phyloP scores from a whole-genome alignment of 2,888 invertebrate species.

The Dioctria rufipes region DNA sequence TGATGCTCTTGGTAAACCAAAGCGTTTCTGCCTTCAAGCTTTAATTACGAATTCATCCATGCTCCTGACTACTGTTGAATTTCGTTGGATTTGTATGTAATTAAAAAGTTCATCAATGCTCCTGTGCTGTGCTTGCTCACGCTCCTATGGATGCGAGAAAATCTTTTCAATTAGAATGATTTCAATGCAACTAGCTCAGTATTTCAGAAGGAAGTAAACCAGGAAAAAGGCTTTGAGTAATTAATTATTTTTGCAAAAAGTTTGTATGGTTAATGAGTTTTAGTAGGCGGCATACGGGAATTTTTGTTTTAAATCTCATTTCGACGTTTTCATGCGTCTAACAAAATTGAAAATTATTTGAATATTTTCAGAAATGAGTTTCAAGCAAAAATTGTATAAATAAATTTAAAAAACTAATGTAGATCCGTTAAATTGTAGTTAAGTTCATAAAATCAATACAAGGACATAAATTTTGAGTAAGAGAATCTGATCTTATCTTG shows the following conservation, averaged over 20 bases:
- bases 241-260: slow-evolving; percentile 7
- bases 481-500: too few species aligned
- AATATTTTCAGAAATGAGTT: too few species aligned
- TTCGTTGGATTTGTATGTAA: slow-evolving; percentile 14
- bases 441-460: too few species aligned
- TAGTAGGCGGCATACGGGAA: too few species aligned
- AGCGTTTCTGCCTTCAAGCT: background rate
- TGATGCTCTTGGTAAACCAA: background rate
- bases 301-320: too few species aligned
- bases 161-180: slow-evolving; percentile 4
- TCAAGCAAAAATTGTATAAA: too few species aligned
- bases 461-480: too few species aligned
- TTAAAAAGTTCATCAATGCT: slow-evolving; percentile 33
- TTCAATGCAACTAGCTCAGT: background rate
- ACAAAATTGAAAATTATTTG: too few species aligned
- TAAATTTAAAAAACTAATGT: too few species aligned
- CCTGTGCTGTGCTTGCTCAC: background rate
- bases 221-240: slow-evolving; percentile 20
- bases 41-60: slow-evolving; percentile 35
- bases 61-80: background rate
- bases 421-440: too few species aligned
- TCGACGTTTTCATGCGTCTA: too few species aligned
- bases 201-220: too few species aligned
- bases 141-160: background rate
- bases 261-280: background rate